A percentile compares a stretch with the other conserved stretches of the same genome.
Evolutionary conservation across 2,113 vertebrate genomes (phyloP).

Genomic region (Amblyopsis rosae): DNA sequence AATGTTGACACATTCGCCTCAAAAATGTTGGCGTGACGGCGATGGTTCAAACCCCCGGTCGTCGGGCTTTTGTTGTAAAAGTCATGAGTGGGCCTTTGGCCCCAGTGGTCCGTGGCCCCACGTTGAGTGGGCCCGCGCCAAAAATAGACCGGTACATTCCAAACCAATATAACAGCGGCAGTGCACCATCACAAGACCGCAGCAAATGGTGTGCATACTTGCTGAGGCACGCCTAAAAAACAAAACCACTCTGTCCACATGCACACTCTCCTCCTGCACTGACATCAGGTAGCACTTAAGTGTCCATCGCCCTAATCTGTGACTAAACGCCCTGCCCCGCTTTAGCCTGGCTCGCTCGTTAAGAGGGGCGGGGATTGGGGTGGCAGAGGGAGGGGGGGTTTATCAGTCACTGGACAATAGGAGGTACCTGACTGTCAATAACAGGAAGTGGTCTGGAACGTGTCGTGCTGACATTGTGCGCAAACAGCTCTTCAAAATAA

Average conservation of each 20-base stretch:
- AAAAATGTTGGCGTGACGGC: constrained; percentile 66
- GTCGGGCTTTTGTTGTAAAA: constrained; percentile 58
- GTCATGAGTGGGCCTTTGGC: constrained; percentile 66
- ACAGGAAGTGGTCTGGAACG: constrained; percentile 79
- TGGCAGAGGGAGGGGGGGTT: constrained; percentile 11
- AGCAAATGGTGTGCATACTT: constrained; percentile 78
- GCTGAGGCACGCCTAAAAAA: constrained; percentile 77
- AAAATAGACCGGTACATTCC: constrained; percentile 83
- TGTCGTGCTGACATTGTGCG: constrained; percentile 71
- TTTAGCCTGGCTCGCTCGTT: constrained; percentile 45
- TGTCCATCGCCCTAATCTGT: constrained; percentile 72
- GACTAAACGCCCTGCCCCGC: constrained; percentile 73
- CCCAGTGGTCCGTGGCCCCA: constrained; percentile 65
- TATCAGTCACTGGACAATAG: constrained; percentile 60
- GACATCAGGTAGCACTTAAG: constrained; percentile 83
- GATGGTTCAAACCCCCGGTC: constrained; percentile 37
- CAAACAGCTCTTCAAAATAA: constrained; percentile 74
- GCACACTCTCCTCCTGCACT: constrained; percentile 59
- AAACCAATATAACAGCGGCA: constrained; percentile 79
- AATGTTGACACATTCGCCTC: constrained; percentile 73
- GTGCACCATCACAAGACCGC: constrained; percentile 77
- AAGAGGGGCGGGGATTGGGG: constrained; percentile 33
- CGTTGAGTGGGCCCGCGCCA: constrained; percentile 63
- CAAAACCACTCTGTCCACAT: constrained; percentile 73
- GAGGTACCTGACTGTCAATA: constrained; percentile 72